Conservation (phyloP, 30 jellyfish, hydroid and myxozoan genomes). For the Hydra vulgaris region DNA sequence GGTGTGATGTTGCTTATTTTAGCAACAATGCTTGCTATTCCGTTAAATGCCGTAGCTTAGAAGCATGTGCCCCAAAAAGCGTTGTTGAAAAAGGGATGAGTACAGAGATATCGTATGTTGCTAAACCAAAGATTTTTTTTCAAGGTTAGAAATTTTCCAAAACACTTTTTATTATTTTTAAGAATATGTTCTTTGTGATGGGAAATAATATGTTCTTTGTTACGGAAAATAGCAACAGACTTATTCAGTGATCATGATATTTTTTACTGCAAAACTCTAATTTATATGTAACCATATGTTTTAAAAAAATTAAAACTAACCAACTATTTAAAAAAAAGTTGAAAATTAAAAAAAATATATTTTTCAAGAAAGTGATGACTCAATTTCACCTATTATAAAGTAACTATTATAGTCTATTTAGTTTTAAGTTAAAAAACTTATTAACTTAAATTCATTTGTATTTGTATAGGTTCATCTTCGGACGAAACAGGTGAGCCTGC, state of each 20-base stretch:
- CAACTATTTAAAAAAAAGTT: too few species aligned
- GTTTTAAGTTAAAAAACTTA: too few species aligned
- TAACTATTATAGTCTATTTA: too few species aligned
- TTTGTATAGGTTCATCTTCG: background rate
- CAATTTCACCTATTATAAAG: too few species aligned
- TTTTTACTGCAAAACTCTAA: too few species aligned
- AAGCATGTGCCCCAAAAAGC: slow-evolving; percentile 79
- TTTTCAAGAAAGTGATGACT: too few species aligned
- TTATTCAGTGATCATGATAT: background rate
- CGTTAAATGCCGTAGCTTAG: slow-evolving; percentile 56
- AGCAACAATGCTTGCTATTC: slow-evolving; percentile 66
- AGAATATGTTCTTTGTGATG: too few species aligned
- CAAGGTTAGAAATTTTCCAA: background rate
- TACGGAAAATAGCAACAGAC: too few species aligned
- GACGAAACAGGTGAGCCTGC: slow-evolving; percentile 82
- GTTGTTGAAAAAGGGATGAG: slow-evolving; percentile 28
- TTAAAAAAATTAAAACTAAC: too few species aligned
- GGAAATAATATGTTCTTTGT: too few species aligned
- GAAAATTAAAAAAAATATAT: too few species aligned
- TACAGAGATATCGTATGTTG: slow-evolving; percentile 67
- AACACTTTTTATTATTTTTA: background rate
- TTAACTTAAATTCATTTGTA: background rate
- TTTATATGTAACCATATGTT: too few species aligned
- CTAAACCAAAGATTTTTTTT: slow-evolving; percentile 36
- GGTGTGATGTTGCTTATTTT: slow-evolving; percentile 87